Evolutionary conservation across 2,797 vertebrate genomes (phyloP).

Genomic region (Platalea minor): DNA sequence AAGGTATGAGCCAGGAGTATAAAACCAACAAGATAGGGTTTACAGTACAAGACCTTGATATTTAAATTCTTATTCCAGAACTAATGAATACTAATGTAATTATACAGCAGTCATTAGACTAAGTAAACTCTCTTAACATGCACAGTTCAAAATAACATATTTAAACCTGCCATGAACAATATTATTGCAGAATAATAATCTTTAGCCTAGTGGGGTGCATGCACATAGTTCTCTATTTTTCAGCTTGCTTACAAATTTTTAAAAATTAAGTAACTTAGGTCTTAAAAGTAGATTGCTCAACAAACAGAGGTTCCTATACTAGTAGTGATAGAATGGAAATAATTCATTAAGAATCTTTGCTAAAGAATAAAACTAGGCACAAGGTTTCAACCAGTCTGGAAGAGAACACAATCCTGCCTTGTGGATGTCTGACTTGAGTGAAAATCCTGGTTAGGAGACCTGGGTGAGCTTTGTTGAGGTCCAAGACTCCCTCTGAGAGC

Average conservation of each 20-base stretch:
- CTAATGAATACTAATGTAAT: not conserved
- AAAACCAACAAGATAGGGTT: not conserved
- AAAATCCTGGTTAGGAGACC: not conserved
- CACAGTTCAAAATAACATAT: not conserved
- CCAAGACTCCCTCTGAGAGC: not conserved
- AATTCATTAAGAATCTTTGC: not conserved
- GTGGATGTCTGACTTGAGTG: not conserved
- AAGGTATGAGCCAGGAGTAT: not conserved
- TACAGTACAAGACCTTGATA: not conserved
- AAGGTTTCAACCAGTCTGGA: not conserved
- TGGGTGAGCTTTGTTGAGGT: not conserved
- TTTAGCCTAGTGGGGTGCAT: not conserved
- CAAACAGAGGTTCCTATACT: not conserved
- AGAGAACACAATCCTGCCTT: not conserved
- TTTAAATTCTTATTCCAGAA: not conserved
- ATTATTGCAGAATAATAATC: not conserved
- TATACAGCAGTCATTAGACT: not conserved
- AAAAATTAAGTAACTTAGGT: not conserved
- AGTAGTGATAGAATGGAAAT: not conserved
- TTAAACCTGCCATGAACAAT: not conserved
- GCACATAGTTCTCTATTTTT: not conserved
- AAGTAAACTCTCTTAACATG: not conserved
- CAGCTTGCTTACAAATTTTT: not conserved
- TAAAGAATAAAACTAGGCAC: not conserved
- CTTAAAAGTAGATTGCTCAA: not conserved